phyloP scores from a whole-genome alignment of 2,888 invertebrate species.

The Heliconius cydno region DNA sequence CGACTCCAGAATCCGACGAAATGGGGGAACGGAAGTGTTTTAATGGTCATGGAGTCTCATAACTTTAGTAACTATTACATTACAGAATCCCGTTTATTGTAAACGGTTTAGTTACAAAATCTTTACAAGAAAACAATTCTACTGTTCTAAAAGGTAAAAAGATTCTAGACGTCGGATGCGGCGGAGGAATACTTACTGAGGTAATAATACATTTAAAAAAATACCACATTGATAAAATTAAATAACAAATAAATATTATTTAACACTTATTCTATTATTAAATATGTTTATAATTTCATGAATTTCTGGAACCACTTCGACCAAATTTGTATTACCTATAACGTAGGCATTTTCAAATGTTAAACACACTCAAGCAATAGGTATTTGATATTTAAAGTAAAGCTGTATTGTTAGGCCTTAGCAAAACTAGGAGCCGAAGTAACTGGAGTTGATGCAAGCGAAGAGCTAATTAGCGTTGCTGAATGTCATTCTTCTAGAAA shows the following conservation, averaged over 20 bases:
- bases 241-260: no score
- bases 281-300: no score
- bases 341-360: no score
- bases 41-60: no score
- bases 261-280: no score
- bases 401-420: conserved; percentile 81
- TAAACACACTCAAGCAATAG: background rate
- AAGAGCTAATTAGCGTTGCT: conserved; percentile 87
- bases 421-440: conserved; percentile 91
- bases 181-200: conserved; percentile 91
- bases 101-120: conserved; percentile 86
- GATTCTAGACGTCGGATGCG: conserved; percentile 96
- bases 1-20: no score
- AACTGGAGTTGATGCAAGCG: conserved; percentile 91
- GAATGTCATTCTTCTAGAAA: conserved; percentile 82
- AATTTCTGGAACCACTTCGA: no score
- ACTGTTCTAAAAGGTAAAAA: conserved; percentile 85
- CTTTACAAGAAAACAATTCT: conserved; percentile 63
- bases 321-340: no score
- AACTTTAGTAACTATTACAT: no score
- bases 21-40: no score
- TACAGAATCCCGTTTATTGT: conserved; percentile 88
- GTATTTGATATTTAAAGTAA: background rate
- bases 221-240: background rate
- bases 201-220: conserved; percentile 54